phyloP scores from a whole-genome alignment of 2,888 invertebrate species.

The Punctoribates punctum region DNA sequence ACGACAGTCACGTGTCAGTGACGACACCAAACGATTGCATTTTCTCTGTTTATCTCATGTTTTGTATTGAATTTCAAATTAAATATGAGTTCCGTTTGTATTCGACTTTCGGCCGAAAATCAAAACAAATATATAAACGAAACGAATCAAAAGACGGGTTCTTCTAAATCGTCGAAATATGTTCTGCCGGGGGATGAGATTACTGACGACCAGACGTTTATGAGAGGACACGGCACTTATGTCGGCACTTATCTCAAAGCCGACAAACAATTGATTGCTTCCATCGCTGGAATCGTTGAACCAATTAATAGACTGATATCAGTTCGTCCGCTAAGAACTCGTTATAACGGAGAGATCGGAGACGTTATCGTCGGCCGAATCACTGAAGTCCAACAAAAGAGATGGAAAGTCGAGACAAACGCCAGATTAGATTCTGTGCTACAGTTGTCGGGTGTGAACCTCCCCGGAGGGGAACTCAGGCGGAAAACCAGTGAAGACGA shows the following conservation, averaged over 20 bases:
- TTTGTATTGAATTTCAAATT: too few relatives aligned
- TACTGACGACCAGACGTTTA: constrained; percentile 73
- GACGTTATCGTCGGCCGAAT: constrained; percentile 95
- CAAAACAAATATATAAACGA: neutral
- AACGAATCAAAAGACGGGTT: neutral
- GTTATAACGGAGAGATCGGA: constrained; percentile 81
- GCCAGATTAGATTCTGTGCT: constrained; percentile 78
- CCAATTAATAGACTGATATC: constrained; percentile 92
- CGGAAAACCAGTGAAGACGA: constrained; percentile 92
- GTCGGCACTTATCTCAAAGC: constrained; percentile 84
- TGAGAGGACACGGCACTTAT: constrained; percentile 99
- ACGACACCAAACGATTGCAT: too few relatives aligned
- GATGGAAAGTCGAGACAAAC: constrained; percentile 95
- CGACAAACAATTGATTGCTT: constrained; percentile 73
- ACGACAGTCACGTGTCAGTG: too few relatives aligned
- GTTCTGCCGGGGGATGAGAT: constrained; percentile 59
- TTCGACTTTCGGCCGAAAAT: neutral
- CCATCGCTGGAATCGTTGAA: constrained; percentile 89
- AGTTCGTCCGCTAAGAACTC: constrained; percentile 81
- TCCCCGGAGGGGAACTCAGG: constrained; percentile 91
- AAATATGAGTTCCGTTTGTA: neutral
- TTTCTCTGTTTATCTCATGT: too few relatives aligned
- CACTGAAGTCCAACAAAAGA: constrained; percentile 76
- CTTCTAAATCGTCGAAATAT: constrained; percentile 19
- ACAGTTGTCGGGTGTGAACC: constrained; percentile 84